Base-by-base conservation (phyloP, 1,140 invertebrate species). In the Heliconius eleuchia region DNA sequence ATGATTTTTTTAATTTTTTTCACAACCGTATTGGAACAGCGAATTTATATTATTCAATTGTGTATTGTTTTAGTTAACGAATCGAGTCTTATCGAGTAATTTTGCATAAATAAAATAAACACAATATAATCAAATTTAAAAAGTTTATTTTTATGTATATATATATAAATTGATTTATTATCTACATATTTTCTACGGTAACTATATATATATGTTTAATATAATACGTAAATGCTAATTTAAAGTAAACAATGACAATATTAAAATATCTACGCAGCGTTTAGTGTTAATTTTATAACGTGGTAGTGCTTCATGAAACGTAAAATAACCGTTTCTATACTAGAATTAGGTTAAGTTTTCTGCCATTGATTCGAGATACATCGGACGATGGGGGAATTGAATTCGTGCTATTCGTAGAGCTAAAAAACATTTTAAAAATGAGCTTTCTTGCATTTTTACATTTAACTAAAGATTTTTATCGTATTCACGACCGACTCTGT, bases 211-310 rank as follows among this genome's bases (percentile, higher is more conserved):
- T 80, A 88, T 91, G 87, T 91, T 89, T 90, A 86, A 86, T 91
- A 93, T 91, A 86, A 88, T 89, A 86, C 82, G 85, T 91, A 87
- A 87, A 90, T 88, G 90, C 88, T 92, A 90, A 92, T 90, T 86
- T 88, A 91, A 91, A 91, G 79, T 88, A 92, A 91, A 89, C 88
- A 89, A 93, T 92, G 91, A 93, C 91, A 94, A 94, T 94, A 93
- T 92, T 94, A 91, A 91, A 86, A 89, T 90, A 90, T 91, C 88
- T 92, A 89, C 88, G 89, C 86, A 83, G 87, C 86, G 86, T 88
- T 90, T 90, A 90, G 89, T 86, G 72, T 90, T 92, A 91, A 83
- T 84, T 94, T 92, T 88, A 84, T 81, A 83, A 88, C 84, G 87
- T 91, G 86, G 89, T 91, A 92, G 87, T 89, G 88, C 89, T 92